These are phyloP conservation scores for Diorhabda carinulata DNA, from an alignment of 1,140 invertebrate genomes.

Conservation along the genomic window DNA sequence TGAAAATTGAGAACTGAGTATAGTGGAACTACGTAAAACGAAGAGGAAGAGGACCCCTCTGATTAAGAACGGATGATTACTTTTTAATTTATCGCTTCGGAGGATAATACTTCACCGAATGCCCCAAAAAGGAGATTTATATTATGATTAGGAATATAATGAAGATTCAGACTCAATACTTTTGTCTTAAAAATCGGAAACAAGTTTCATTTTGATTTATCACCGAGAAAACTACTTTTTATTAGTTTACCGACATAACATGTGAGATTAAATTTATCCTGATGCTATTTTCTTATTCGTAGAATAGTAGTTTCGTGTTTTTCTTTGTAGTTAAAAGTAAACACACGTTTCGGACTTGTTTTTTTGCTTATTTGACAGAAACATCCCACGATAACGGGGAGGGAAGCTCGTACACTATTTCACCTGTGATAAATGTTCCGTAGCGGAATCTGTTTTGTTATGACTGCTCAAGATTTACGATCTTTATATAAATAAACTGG, in stretches of 20 bases:
- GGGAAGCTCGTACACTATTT: not conserved
- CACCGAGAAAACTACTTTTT: no score
- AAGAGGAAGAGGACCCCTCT: not conserved
- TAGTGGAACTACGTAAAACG: no score
- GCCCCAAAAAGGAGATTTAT: not conserved
- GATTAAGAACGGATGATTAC: slow-evolving; percentile 2
- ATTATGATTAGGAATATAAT: not conserved
- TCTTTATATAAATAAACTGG: slow-evolving; percentile 3
- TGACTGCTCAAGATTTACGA: slow-evolving; percentile 2
- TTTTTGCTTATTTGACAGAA: not conserved
- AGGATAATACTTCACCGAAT: not conserved
- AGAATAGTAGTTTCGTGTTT: no score
- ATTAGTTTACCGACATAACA: no score
- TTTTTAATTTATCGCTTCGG: slow-evolving; percentile 2
- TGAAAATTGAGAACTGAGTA: no score
- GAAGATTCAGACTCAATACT: no score
- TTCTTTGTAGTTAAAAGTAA: not conserved
- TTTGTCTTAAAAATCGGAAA: no score
- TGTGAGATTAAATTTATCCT: no score
- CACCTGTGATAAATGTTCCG: not conserved
- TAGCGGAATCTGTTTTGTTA: slow-evolving; percentile 2
- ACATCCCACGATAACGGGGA: slow-evolving; percentile 1
- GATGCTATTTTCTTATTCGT: no score
- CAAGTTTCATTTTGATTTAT: no score
- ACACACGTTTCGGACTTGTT: not conserved